A percentile compares a stretch with the other conserved stretches of the same genome.
Evolutionary conservation across 2,113 vertebrate species (phyloP).

Genomic region (Chloropsis cyanopogon): DNA sequence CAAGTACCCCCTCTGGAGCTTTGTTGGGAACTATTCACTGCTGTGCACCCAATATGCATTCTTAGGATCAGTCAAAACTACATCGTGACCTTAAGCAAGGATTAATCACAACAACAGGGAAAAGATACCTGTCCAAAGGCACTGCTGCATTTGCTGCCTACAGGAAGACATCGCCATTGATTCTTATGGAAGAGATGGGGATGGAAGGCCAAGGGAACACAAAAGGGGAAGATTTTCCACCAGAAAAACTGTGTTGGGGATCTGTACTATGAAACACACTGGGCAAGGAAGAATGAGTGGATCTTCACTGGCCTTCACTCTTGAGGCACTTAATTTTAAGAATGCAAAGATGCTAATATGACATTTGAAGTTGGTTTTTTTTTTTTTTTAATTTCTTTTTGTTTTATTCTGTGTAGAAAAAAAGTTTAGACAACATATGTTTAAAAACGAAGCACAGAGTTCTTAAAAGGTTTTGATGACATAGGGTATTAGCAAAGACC

Average conservation of each 20-base stretch:
- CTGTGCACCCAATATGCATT: neutral
- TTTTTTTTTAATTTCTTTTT: neutral
- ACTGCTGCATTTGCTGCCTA: neutral
- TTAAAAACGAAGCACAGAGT: neutral
- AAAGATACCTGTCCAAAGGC: neutral
- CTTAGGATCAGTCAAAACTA: neutral
- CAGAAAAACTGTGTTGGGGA: neutral
- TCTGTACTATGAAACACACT: neutral
- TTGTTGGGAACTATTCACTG: neutral
- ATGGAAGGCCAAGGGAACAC: neutral
- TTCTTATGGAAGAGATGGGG: neutral
- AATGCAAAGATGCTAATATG: neutral
- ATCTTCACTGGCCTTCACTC: neutral
- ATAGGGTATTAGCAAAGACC: neutral
- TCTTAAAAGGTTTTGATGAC: neutral
- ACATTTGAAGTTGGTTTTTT: neutral
- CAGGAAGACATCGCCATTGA: accelerated
- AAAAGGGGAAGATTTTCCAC: neutral
- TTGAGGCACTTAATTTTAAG: neutral
- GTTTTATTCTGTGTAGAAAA: neutral
- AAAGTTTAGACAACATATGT: neutral
- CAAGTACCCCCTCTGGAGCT: neutral
- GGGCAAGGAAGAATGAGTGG: neutral
- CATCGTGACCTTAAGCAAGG: neutral
- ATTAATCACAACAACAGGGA: neutral